phyloP scores from a whole-genome alignment of 2,797 vertebrate genomes.

The Gila robusta region DNA sequence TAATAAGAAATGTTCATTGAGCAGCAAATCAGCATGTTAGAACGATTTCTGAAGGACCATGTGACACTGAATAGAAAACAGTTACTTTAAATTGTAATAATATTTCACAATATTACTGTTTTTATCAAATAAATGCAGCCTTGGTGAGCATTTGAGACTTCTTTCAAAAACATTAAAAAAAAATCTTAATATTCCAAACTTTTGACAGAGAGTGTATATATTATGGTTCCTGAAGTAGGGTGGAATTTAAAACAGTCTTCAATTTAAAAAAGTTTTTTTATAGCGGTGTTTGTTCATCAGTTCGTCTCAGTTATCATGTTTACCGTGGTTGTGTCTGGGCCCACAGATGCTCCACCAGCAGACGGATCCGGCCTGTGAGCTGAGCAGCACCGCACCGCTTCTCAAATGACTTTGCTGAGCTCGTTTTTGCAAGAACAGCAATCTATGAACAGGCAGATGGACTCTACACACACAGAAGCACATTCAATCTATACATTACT shows the following conservation, averaged over 20 bases:
- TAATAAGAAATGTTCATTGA: not conserved
- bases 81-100: not conserved
- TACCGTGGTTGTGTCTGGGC: slow-evolving; percentile 61
- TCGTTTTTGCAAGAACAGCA: slow-evolving; percentile 71
- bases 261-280: slow-evolving; percentile 11
- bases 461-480: slow-evolving; percentile 40
- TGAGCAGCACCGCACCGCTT: slow-evolving; percentile 62
- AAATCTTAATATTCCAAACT: not conserved
- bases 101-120: not conserved
- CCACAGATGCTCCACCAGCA: slow-evolving; percentile 66
- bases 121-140: not conserved
- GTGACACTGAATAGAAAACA: not conserved
- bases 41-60: not conserved
- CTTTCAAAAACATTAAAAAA: not conserved
- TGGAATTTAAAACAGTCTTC: too few species aligned
- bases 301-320: slow-evolving; percentile 28
- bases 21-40: not conserved
- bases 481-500: not conserved
- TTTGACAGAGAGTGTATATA: not conserved
- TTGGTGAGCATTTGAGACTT: not conserved
- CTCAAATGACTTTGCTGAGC: slow-evolving; percentile 61
- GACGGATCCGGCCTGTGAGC: slow-evolving; percentile 66
- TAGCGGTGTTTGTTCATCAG: slow-evolving; percentile 20
- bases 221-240: not conserved
- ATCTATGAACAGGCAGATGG: slow-evolving; percentile 58